phyloP scores from a whole-genome alignment of 2,888 invertebrate genomes.

The Matsumyia berberina region DNA sequence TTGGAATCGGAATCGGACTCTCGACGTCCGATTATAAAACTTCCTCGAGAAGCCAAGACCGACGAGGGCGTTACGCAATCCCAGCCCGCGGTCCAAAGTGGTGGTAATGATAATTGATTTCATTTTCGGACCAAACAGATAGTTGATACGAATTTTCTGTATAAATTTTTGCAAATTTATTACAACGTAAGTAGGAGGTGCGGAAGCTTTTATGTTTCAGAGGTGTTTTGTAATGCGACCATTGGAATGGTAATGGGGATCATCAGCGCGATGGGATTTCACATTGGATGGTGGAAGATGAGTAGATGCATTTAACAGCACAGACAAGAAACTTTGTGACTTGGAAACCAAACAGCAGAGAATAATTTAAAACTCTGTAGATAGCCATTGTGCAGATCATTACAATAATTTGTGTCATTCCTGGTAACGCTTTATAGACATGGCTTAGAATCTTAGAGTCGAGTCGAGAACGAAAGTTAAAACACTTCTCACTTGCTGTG shows the following conservation, averaged over 20 bases:
- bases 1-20: conserved; percentile 36
- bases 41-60: conserved; percentile 33
- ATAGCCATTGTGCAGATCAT: too few species aligned
- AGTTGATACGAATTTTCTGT: conserved; percentile 33
- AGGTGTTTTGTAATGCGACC: conserved; percentile 16
- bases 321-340: too few species aligned
- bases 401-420: too few species aligned
- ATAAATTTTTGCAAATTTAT: conserved; percentile 33
- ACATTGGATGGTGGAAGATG: background rate
- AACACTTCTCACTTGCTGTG: too few species aligned
- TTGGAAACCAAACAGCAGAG: too few species aligned
- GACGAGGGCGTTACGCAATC: conserved; percentile 37
- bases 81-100: conserved; percentile 8
- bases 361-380: too few species aligned
- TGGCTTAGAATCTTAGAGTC: too few species aligned
- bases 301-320: too few species aligned
- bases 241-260: background rate
- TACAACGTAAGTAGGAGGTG: conserved; percentile 3
- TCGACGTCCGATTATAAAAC: conserved; percentile 61
- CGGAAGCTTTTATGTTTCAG: conserved; percentile 22
- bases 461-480: too few species aligned
- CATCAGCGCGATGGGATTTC: background rate
- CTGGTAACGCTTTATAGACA: too few species aligned
- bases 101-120: conserved; percentile 54
- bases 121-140: conserved; percentile 44